Percentiles rank a stretch among this genome's conserved stretches.
Evolutionary conservation across 2,888 invertebrate species (phyloP).

Genomic region (Plebejus argus): DNA sequence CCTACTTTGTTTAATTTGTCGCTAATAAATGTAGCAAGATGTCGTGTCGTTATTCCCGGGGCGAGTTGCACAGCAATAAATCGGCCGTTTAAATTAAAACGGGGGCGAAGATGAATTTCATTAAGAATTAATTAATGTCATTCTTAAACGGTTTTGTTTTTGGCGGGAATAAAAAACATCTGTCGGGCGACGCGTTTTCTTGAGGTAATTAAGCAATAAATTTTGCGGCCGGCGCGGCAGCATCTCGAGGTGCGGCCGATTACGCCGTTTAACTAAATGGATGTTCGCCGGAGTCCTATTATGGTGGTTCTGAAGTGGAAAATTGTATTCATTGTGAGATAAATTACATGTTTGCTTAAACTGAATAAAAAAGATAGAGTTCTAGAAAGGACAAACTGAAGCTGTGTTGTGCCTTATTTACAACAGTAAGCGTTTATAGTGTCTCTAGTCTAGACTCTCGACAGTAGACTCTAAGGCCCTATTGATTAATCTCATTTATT

Average conservation of each 20-base stretch:
- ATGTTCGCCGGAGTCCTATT: slow-evolving; percentile 60
- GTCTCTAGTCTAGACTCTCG: no score
- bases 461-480: no score
- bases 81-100: slow-evolving; percentile 78
- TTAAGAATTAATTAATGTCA: slow-evolving; percentile 82
- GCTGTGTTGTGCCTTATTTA: no score
- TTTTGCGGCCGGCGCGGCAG: slow-evolving; percentile 77
- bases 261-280: slow-evolving; percentile 75
- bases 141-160: slow-evolving; percentile 80
- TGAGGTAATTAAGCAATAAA: slow-evolving; percentile 82
- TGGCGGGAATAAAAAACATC: slow-evolving; percentile 79
- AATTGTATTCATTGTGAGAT: not conserved
- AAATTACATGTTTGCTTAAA: no score
- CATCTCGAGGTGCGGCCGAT: slow-evolving; percentile 76
- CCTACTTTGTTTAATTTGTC: slow-evolving; percentile 57
- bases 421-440: no score
- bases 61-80: slow-evolving; percentile 76
- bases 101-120: slow-evolving; percentile 81
- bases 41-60: slow-evolving; percentile 47
- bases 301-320: slow-evolving; percentile 33
- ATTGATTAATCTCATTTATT: no score
- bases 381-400: no score
- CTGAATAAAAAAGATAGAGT: no score
- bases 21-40: slow-evolving; percentile 74
- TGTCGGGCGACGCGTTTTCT: slow-evolving; percentile 77